Evolutionary conservation across 2,113 vertebrate species (phyloP), one percentile per base, ranked within the genome.

Genomic region (Sturnira hondurensis): DNA sequence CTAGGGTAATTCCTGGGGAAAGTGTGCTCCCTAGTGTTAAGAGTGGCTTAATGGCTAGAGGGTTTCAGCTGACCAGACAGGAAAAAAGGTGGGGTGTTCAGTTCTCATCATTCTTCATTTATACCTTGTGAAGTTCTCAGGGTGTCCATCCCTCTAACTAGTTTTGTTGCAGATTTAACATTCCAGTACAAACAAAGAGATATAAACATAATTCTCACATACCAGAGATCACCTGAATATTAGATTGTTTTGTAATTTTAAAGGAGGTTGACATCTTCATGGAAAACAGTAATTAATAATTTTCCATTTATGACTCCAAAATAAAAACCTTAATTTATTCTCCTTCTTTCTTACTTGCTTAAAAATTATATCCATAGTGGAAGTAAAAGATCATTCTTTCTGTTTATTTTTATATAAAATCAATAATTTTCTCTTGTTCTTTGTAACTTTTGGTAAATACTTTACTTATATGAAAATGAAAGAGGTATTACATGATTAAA

Each of bases 21-120:
- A 98, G 98, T 97, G 97, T 98, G 98, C 98, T 97, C 98, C 97
- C 98, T 99, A 99, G 98, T 97, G 98, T 99, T 98, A 33, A 65
- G 56, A 98, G 77, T 0, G 5, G 67, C 87, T 97, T 87, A 96
- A 89, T 81, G 93, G 89, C 96, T 88, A 38, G 33, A 8, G 50
- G 84, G 43, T 41, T 92, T 33, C 38, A 7, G 20, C 24, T 58
- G 92, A 45, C 52, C 65, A 17, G 15, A 22, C 26, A 19, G 47
- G 54, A 28, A 38, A 56, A 56, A 10, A 3, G 58, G 1, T 56
- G 54, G 81, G 45, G 6, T 2, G 3, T 8, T 31, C 6, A 12
- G n/a, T 16, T 15, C 14, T 33, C 56, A 12, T 11, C 7, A 5
- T 16, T 33, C 38, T 10, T 4, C 36, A 2, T 15, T 5, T 7